Evolutionary conservation across 1,140 invertebrate species (phyloP), one percentile per base, ranked within the genome.

Genomic region (Oscheius sp.): DNA sequence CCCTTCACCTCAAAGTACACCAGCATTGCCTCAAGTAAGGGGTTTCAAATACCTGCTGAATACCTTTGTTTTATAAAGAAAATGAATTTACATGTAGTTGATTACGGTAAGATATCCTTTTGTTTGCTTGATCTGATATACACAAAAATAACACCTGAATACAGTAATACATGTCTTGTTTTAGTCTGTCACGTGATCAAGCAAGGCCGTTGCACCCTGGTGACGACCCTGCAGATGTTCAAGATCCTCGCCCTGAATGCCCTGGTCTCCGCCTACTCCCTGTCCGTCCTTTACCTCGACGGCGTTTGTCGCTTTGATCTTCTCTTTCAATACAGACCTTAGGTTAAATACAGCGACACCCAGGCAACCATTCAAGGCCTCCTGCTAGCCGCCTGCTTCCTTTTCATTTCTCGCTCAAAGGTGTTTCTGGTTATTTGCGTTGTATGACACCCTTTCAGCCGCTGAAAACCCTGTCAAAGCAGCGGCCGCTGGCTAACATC

Each of bases 191-290:
- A 98, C 85, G 93, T 99, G 28, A 97, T 99, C 76, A 98, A 99
- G 83, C 96, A 99, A 88, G 97, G 97, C 3, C 89, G 97, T 36
- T 99, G 97, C 85, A 99, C 97, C 0, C 87, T 99, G 42, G 96
- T 99, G 0, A 99, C 95, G 1, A 99, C 97, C 0, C 87, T 99
- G 45, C 97, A 99, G 86, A 99, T 99, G 97, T 99, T 99, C 85
- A 99, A 99, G 88, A 99, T 99, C 78, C 87, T 99, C 38, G 97
- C 97, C 0, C 85, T 99, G n/a, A 99, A 99, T 86, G 95, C 97
- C 0, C 88, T 99, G 0, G 93, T 99, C 68, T 87, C 97, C 45
- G 97, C 97, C 0, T 99, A 99, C 87, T 94, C 94, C 84, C 95
- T 99, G 86, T 98, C 94, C 29, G 96, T 99, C 7, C 88, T 99